These are phyloP conservation scores for Chaetophractus vellerosus DNA, from an alignment of 2,797 vertebrate genomes.

Conservation along the genomic window DNA sequence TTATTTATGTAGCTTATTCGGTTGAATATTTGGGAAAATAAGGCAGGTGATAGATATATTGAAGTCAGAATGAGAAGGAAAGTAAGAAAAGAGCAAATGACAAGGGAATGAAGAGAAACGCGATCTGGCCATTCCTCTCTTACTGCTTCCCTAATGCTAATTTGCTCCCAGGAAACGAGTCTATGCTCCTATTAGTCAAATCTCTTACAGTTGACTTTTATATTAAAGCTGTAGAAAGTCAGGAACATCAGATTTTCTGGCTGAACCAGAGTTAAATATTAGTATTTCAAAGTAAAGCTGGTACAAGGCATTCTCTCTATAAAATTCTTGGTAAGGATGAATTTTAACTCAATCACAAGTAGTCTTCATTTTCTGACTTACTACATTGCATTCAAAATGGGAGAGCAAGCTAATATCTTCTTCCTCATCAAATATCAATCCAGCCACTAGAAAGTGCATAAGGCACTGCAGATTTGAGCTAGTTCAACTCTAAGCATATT, in stretches of 20 bases:
- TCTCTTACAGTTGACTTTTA: not conserved
- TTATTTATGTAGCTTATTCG: not conserved
- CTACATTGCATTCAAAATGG: conserved; percentile 1
- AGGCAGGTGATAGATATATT: not conserved
- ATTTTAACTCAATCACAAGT: not conserved
- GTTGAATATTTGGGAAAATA: not conserved
- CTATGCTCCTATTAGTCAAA: too few species aligned
- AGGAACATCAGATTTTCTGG: not conserved
- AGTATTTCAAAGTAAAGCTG: not conserved
- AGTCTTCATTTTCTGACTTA: not conserved
- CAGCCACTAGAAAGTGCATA: not conserved
- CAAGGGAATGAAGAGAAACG: not conserved
- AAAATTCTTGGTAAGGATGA: not conserved
- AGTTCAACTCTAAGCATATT: not conserved
- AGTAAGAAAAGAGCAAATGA: not conserved
- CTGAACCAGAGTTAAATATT: not conserved
- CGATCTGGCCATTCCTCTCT: not conserved
- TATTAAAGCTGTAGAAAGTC: not conserved
- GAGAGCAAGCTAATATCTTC: not conserved
- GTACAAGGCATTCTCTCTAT: not conserved
- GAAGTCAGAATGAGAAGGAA: not conserved
- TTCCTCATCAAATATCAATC: not conserved
- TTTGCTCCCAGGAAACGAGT: not conserved
- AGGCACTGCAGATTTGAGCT: not conserved
- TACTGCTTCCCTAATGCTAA: not conserved